Conservation (phyloP, 2,113 vertebrate genomes). For the Salvator merianae region DNA sequence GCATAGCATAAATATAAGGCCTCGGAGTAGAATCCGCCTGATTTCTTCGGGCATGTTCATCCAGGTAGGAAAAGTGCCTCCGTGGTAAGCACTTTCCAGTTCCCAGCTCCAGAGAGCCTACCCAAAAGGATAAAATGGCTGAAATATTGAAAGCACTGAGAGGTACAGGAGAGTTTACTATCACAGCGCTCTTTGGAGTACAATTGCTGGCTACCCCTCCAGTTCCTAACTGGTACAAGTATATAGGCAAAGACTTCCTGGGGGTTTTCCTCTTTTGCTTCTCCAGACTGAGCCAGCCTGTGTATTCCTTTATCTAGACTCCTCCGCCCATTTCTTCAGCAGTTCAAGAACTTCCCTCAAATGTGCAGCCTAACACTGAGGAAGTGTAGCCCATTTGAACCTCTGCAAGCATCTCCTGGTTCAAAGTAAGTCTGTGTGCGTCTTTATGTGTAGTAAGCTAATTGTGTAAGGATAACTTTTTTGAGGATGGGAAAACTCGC, state of each 20-base stretch:
- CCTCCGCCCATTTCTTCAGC: conserved; percentile 74
- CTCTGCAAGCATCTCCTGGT: background rate
- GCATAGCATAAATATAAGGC: no score
- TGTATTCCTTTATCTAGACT: conserved; percentile 57
- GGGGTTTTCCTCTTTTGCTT: background rate
- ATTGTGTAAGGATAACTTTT: no score
- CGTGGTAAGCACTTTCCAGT: no score
- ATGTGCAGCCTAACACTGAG: conserved; percentile 61
- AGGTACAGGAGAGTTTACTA: background rate
- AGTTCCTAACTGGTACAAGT: background rate
- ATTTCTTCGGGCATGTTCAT: no score
- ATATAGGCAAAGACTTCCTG: background rate
- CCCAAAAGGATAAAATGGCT: no score
- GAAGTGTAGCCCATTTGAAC: conserved; percentile 75
- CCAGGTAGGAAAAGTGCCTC: no score
- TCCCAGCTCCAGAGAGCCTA: no score
- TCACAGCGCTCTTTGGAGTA: background rate
- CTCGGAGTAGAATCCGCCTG: no score
- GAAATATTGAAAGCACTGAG: background rate
- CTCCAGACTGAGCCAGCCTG: background rate
- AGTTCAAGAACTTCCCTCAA: conserved; percentile 70
- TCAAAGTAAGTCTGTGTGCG: background rate
- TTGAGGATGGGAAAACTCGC: background rate
- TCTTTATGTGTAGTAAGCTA: no score
- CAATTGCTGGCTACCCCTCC: background rate